Base-by-base conservation (phyloP, 2,888 invertebrate species). In the Arctia plantaginis region DNA sequence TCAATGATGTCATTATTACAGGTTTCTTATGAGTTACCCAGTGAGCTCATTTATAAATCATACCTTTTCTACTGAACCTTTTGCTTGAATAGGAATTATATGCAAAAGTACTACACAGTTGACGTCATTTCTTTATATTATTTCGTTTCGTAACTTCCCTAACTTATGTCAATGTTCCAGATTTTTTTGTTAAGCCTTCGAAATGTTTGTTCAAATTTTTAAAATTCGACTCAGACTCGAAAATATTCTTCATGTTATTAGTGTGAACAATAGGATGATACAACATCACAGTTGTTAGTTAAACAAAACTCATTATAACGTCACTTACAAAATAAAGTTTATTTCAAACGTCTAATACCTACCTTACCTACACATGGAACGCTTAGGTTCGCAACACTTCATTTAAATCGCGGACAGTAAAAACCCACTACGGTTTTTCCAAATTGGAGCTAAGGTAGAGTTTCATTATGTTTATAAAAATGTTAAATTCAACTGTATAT, bases 381-480 rank as follows among this genome's bases (percentile, higher is more conserved):
- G 72, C 79, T 81, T 77, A 80, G 77, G 81, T 82, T 82, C 76
- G 77, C 80, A 77, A 73, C 80, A 83, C 80, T 84, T 82, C 81
- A 84, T 84, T 84, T 88, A 86, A 90, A 86, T 90, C 88, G 86
- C 79, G 68, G 72, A 73, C 74, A 85, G 90, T 88, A 89, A 90
- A 90, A 90, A 89, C 90, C 90, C 89, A 80, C 77, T 84, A 76
- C 82, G 90, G 89, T 86, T 89, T 90, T 87, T 82, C 89, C 88
- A 81, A 79, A 75, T 85, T 72, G 47, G 35, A 72, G 77, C 77
- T 72, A 76, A 69, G 74, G 33, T 73, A 77, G 72, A 71, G 77
- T 83, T 80, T 76, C 74, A 72, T 66, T 72, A 73, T 77, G 71
- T 79, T 81, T 62, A 73, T 77, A 76, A 78, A 83, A 76, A 69